Conservation (phyloP, 2,797 vertebrate genomes). For the Gymnocypris eckloni region DNA sequence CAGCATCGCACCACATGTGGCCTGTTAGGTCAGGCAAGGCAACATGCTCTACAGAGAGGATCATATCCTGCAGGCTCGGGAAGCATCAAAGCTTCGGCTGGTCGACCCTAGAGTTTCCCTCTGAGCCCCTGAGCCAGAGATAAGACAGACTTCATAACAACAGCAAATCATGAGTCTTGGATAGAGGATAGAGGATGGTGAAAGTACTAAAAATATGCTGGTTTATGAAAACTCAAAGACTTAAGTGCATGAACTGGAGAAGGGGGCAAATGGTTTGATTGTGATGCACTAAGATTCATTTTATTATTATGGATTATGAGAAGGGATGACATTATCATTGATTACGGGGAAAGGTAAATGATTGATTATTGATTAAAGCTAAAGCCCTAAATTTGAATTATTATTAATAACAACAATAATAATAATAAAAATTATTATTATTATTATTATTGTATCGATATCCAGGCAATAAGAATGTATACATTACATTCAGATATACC, state of each 20-base stretch:
- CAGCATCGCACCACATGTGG: slow-evolving; percentile 35
- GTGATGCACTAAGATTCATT: background rate
- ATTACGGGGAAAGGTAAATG: background rate
- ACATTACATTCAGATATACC: no score
- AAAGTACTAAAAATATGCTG: slow-evolving; percentile 36
- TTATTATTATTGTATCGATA: no score
- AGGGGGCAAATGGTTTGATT: slow-evolving; percentile 17
- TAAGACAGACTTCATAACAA: slow-evolving; percentile 38
- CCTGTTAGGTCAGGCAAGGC: slow-evolving; percentile 46
- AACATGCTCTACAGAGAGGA: slow-evolving; percentile 34
- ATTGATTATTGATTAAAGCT: background rate
- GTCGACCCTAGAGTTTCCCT: slow-evolving; percentile 48
- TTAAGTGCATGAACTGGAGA: slow-evolving; percentile 21
- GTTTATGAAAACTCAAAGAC: slow-evolving; percentile 41
- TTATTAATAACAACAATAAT: no score
- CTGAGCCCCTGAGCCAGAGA: slow-evolving; percentile 38
- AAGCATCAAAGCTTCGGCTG: slow-evolving; percentile 37
- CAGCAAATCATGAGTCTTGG: slow-evolving; percentile 45
- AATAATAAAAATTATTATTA: no score
- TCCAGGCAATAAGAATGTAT: no score
- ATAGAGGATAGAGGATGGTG: slow-evolving; percentile 22
- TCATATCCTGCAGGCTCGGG: slow-evolving; percentile 41
- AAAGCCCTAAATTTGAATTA: background rate
- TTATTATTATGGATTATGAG: slow-evolving; percentile 14
- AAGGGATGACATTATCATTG: background rate